phyloP scores from a whole-genome alignment of 2,797 vertebrate species.

The Apogon talboti region DNA sequence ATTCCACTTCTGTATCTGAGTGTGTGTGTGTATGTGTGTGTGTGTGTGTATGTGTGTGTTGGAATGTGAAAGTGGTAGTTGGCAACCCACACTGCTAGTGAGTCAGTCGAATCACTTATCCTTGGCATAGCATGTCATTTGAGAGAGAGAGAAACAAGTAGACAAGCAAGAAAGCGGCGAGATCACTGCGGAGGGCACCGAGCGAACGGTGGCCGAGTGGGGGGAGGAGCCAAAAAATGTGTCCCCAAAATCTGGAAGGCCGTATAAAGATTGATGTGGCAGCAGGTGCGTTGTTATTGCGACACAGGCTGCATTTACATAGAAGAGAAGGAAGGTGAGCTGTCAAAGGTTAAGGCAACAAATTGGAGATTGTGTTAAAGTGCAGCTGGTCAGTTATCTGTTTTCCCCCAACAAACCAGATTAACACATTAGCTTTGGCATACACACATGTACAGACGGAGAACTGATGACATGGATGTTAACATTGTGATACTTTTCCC shows the following conservation, averaged over 20 bases:
- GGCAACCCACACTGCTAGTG: conserved; percentile 70
- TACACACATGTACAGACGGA: no score
- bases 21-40: neutral
- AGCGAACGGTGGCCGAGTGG: conserved; percentile 23
- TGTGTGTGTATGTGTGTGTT: conserved; percentile 31
- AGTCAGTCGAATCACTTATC: conserved; percentile 80
- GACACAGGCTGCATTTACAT: conserved; percentile 26
- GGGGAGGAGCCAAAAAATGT: conserved; percentile 47
- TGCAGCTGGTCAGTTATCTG: neutral
- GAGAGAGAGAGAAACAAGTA: conserved; percentile 26
- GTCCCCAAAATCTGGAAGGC: conserved; percentile 44
- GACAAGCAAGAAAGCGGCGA: conserved; percentile 13
- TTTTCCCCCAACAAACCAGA: neutral
- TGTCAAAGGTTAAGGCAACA: conserved; percentile 3
- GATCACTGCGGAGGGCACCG: conserved; percentile 48
- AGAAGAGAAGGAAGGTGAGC: conserved; percentile 12
- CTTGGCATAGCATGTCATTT: conserved; percentile 72
- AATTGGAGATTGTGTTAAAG: conserved; percentile 11
- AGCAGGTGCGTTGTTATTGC: conserved; percentile 42
- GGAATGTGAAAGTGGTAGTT: conserved; percentile 55
- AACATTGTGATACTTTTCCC: no score
- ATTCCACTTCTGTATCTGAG: conserved; percentile 37
- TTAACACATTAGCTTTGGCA: no score
- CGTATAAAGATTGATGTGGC: conserved; percentile 46
- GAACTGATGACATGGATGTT: no score